phyloP scores from a whole-genome alignment of 2,113 vertebrate genomes.

The Psophia crepitans region DNA sequence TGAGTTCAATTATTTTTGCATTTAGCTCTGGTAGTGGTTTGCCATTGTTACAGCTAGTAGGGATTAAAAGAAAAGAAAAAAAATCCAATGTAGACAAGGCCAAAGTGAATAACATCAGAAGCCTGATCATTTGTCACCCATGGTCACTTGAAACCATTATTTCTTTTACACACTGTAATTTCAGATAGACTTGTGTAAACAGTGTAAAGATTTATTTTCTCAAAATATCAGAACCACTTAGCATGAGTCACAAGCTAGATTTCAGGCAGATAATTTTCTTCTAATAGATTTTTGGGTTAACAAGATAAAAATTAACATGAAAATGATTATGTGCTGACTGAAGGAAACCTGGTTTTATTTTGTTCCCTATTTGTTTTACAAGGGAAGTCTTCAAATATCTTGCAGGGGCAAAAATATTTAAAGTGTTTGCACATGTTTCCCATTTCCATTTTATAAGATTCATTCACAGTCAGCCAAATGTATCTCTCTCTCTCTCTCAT shows the following conservation, averaged over 20 bases:
- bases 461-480: slow-evolving; percentile 58
- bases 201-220: slow-evolving; percentile 68
- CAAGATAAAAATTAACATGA: slow-evolving; percentile 50
- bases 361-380: slow-evolving; percentile 59
- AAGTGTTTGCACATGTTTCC: slow-evolving; percentile 41
- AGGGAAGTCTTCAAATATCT: slow-evolving; percentile 49
- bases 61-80: slow-evolving; percentile 12
- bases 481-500: background rate
- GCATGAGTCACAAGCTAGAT: slow-evolving; percentile 68
- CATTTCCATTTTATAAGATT: slow-evolving; percentile 70
- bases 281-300: slow-evolving; percentile 63
- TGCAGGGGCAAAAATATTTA: slow-evolving; percentile 29
- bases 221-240: slow-evolving; percentile 72
- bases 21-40: background rate
- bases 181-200: slow-evolving; percentile 65
- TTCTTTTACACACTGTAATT: slow-evolving; percentile 66
- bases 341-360: slow-evolving; percentile 51
- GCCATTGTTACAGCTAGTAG: background rate
- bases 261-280: slow-evolving; percentile 70
- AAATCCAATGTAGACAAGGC: background rate
- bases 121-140: slow-evolving; percentile 65
- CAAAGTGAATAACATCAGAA: slow-evolving; percentile 62
- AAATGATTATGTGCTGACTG: slow-evolving; percentile 51
- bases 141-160: slow-evolving; percentile 58
- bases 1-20: background rate